Conservation (phyloP, 2,888 invertebrate species). For the Macrosiphum euphorbiae region DNA sequence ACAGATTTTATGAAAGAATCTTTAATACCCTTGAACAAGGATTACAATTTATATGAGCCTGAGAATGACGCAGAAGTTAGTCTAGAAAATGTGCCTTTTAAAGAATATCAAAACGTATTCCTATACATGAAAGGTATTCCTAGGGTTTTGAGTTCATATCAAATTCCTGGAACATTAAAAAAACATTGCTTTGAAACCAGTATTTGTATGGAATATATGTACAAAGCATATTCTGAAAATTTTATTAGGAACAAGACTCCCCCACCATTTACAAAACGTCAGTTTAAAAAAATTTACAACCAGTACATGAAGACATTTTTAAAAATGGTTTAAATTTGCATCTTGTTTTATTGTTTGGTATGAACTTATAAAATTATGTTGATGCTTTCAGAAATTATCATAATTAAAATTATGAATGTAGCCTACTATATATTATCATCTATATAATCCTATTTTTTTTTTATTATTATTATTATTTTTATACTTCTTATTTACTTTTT, state of each 20-base stretch:
- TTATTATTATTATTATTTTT: neutral
- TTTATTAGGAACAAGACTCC: neutral
- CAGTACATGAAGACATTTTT: constrained; percentile 43
- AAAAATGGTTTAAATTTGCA: neutral
- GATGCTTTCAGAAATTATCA: neutral
- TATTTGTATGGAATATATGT: constrained; percentile 10
- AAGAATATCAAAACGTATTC: constrained; percentile 27
- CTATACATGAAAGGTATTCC: constrained; percentile 47
- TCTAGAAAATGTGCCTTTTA: neutral
- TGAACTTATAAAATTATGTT: neutral
- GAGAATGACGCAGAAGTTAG: constrained; percentile 16
- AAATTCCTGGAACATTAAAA: neutral
- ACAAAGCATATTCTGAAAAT: constrained; percentile 35
- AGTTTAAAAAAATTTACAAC: constrained; percentile 56
- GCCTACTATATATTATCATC: neutral
- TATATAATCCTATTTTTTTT: neutral
- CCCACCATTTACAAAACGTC: constrained; percentile 29
- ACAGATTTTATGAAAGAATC: constrained; percentile 52
- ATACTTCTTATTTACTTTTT: neutral
- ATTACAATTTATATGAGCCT: constrained; percentile 29
- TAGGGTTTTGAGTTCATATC: constrained; percentile 18
- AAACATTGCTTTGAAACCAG: constrained; percentile 33
- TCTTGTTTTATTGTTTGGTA: neutral
- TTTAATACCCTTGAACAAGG: neutral
- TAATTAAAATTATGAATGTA: neutral